Percentiles rank a stretch among this genome's conserved stretches.
Evolutionary conservation across 2,888 invertebrate genomes (phyloP).

Genomic region (Eristalis tenax): DNA sequence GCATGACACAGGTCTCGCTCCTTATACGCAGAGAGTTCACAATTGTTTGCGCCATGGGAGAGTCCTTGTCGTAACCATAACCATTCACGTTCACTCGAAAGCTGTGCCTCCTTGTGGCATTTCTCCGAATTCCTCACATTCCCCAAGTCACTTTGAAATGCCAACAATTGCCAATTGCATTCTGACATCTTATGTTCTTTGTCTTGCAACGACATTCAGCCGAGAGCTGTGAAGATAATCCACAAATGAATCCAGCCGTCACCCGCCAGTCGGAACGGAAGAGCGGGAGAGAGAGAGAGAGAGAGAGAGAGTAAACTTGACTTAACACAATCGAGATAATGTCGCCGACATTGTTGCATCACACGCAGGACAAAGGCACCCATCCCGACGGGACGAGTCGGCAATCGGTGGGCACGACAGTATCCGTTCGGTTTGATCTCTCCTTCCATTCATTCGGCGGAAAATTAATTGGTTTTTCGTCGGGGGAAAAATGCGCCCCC

Average conservation of each 20-base stretch:
- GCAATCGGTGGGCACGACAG: not conserved
- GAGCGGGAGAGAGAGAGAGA: not conserved
- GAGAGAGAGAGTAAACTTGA: not conserved
- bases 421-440: slow-evolving; percentile 55
- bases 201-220: slow-evolving; percentile 22
- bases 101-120: not conserved
- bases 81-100: not conserved
- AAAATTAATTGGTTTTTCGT: slow-evolving; percentile 64
- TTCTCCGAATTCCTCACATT: slow-evolving; percentile 10
- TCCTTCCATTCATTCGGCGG: slow-evolving; percentile 59
- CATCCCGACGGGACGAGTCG: not conserved
- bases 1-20: not conserved
- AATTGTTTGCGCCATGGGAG: not conserved
- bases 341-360: slow-evolving; percentile 43
- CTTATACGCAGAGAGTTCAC: not conserved
- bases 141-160: not conserved
- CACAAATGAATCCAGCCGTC: not conserved
- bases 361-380: not conserved
- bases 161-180: slow-evolving; percentile 50
- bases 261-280: not conserved
- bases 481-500: slow-evolving; percentile 12
- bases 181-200: slow-evolving; percentile 45
- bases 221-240: not conserved
- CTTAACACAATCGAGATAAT: slow-evolving; percentile 26
- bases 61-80: not conserved